Evolutionary conservation across 2,888 invertebrate species (phyloP).

Genomic region (Anticlea derivata): DNA sequence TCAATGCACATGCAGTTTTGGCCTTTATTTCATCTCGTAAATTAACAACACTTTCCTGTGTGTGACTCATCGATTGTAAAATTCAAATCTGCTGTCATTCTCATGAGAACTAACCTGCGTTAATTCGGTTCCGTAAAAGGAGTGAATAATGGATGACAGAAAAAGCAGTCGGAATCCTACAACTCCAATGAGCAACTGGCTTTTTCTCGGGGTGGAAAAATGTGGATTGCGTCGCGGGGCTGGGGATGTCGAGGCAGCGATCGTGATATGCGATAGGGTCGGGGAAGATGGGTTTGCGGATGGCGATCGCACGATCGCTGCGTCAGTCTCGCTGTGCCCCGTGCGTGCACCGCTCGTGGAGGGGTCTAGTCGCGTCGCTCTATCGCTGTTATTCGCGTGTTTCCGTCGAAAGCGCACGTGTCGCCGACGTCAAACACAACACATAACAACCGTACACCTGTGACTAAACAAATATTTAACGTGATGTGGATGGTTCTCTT

Average conservation of each 20-base stretch:
- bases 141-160: constrained; percentile 67
- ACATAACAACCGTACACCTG: constrained; percentile 71
- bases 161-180: constrained; percentile 67
- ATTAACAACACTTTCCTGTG: constrained; percentile 8
- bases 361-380: constrained; percentile 53
- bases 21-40: constrained; percentile 31
- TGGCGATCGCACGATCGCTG: constrained; percentile 37
- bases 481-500: constrained; percentile 72
- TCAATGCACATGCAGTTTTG: constrained; percentile 43
- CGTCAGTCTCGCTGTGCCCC: constrained; percentile 75
- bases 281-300: constrained; percentile 36
- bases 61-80: constrained; percentile 22
- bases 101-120: constrained; percentile 55
- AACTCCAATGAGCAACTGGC: constrained; percentile 41
- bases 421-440: constrained; percentile 59
- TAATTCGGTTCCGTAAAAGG: constrained; percentile 72
- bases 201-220: constrained; percentile 57
- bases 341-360: constrained; percentile 72
- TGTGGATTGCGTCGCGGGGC: constrained; percentile 48
- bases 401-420: constrained; percentile 77
- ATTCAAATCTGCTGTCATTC: constrained; percentile 41
- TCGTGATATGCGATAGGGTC: constrained; percentile 51
- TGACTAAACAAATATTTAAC: constrained; percentile 73
- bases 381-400: constrained; percentile 71
- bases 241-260: constrained; percentile 46